Conservation (phyloP, 2,888 invertebrate genomes). For the Villa cingulata region DNA sequence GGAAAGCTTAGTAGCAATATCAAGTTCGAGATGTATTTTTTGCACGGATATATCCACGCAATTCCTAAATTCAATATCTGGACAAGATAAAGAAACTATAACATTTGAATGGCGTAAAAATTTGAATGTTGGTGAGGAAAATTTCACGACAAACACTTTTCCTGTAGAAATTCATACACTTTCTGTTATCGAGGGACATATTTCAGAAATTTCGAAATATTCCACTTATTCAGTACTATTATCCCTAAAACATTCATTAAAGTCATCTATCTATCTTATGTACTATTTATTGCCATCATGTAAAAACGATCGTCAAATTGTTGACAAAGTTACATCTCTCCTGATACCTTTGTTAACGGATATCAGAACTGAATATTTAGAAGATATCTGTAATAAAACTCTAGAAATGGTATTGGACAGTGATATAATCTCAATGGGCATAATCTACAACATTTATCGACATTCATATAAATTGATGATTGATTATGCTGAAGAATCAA, state of each 20-base stretch:
- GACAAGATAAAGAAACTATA: conserved; percentile 32
- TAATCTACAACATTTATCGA: conserved; percentile 48
- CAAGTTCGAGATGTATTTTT: conserved; percentile 29
- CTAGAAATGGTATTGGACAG: conserved; percentile 39
- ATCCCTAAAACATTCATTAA: conserved; percentile 32
- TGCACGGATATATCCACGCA: conserved; percentile 29
- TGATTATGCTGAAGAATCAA: conserved; percentile 40
- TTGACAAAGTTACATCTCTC: conserved; percentile 25
- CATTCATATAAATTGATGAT: conserved; percentile 55
- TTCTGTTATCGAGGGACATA: conserved; percentile 33
- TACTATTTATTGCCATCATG: conserved; percentile 26
- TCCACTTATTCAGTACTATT: conserved; percentile 27
- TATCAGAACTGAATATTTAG: conserved; percentile 58
- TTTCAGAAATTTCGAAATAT: conserved; percentile 29
- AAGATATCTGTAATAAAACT: conserved; percentile 47
- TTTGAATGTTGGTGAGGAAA: conserved; percentile 25
- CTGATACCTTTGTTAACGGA: conserved; percentile 57
- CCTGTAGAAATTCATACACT: conserved; percentile 34
- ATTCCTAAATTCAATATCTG: conserved; percentile 29
- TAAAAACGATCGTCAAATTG: conserved; percentile 19
- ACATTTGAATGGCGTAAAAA: conserved; percentile 33
- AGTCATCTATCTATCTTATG: conserved; percentile 29
- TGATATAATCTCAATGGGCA: conserved; percentile 41
- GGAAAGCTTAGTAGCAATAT: conserved; percentile 30
- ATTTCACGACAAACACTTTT: conserved; percentile 27